A percentile compares a stretch with the other conserved stretches of the same genome.
Evolutionary conservation across 1,140 invertebrate genomes (phyloP).

Genomic region (Conus ventricosus): DNA sequence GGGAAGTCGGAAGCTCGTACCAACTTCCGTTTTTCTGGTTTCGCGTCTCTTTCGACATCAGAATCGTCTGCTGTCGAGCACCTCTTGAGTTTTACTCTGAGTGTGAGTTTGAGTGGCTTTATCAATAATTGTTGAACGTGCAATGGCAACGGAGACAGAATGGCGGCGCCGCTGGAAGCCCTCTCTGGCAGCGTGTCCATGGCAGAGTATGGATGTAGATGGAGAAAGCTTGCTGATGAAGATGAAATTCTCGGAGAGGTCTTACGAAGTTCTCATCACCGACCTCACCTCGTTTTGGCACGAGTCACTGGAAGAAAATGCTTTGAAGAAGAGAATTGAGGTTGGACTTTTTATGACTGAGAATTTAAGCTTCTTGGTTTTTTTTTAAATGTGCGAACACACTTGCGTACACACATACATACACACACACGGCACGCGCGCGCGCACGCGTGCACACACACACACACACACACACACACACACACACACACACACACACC

Average conservation of each 20-base stretch:
- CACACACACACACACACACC: background rate
- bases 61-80: background rate
- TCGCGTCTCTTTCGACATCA: background rate
- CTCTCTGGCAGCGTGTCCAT: conserved; percentile 62
- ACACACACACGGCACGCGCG: too few relatives aligned
- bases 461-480: too few relatives aligned
- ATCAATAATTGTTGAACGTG: background rate
- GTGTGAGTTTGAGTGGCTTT: background rate
- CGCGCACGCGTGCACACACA: too few relatives aligned
- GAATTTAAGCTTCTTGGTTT: too few relatives aligned
- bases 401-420: too few relatives aligned
- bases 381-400: too few relatives aligned
- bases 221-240: conserved; percentile 63
- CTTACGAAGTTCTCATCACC: conserved; percentile 66
- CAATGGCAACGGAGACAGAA: conserved; percentile 63
- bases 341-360: conserved; percentile 38
- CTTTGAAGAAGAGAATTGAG: conserved; percentile 60
- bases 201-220: conserved; percentile 59
- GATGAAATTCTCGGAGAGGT: conserved; percentile 58
- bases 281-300: conserved; percentile 65
- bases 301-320: conserved; percentile 57
- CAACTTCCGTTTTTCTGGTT: background rate
- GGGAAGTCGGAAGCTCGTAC: background rate
- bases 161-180: conserved; percentile 70
- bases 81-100: background rate